Evolutionary conservation across 2,888 invertebrate genomes (phyloP), one percentile per base, ranked within the genome.

Genomic region (Polyommatus icarus): DNA sequence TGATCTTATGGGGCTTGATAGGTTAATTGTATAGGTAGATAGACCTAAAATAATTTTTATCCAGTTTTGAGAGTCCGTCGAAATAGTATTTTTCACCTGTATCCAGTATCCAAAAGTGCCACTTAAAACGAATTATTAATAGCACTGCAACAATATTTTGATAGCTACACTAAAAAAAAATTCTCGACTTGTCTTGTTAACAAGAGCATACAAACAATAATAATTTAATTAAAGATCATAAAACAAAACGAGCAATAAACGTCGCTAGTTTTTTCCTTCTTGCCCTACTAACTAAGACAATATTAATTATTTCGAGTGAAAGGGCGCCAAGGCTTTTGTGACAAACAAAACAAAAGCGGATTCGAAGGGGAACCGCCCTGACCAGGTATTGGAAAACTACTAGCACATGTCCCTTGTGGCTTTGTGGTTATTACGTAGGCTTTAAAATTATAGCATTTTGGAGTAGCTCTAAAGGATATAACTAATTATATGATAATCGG

Each of bases 251-350:
- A 24, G 5, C 29, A 67, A 29, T 32, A 29, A 32, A 67, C 67
- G 29, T 1, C 32, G 6, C 24, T 10, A 61, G 36, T 75, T 75
- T 75, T 75, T 75, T 50, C n/a, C 29, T 7, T 50, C 50, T 75
- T 29, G 75, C 54, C 54, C 75, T 75, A 75, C 54, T 73, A 20
- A 72, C 72, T 73, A 29, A 75, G 29, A 24, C 50, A 54, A 24
- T 50, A 46, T 50, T 73, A 73, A 73, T 50, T 73, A 73, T 73
- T 73, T 75, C 15, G 75, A 75, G 75, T 75, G 75, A 75, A 75
- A 75, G 75, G 73, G 29, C 29, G 29, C 75, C 50, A 75, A 50
- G 73, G 73, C 20, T 73, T 54, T 29, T 75, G 75, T 75, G 54
- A 75, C 75, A 75, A 73, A 75, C 18, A 75, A 29, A 50, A 75